Percentiles rank a stretch among this genome's conserved stretches.
These are phyloP conservation scores for Mugil cephalus DNA, from an alignment of 2,113 vertebrate genomes.

Conservation along the genomic window DNA sequence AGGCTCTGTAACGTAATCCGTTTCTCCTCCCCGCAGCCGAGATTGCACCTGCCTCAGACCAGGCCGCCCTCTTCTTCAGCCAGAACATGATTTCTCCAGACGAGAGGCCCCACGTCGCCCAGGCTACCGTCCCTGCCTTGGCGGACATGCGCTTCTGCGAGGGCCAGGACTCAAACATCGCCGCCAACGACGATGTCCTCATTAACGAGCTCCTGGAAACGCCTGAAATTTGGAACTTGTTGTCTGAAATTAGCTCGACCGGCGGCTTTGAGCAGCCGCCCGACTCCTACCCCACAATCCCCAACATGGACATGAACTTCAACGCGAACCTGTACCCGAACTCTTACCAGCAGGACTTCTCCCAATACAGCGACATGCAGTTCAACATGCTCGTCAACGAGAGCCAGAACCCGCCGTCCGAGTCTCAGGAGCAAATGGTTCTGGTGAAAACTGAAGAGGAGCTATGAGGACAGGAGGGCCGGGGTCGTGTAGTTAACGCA, in stretches of 20 bases:
- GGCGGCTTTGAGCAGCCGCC: constrained; percentile 17
- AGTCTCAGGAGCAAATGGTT: constrained; percentile 52
- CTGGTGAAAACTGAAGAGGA: constrained; percentile 81
- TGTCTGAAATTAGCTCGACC: not conserved
- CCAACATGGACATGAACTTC: constrained; percentile 57
- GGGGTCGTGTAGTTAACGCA: not conserved
- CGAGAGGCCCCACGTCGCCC: constrained; percentile 24
- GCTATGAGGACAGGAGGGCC: constrained; percentile 47
- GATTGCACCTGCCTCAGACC: constrained; percentile 48
- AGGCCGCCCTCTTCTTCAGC: constrained; percentile 46
- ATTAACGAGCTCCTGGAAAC: constrained; percentile 56
- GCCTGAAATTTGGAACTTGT: not conserved
- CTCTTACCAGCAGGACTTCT: constrained; percentile 65
- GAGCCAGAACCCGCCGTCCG: constrained; percentile 51
- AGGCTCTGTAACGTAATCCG: not conserved
- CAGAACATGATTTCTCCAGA: constrained; percentile 37
- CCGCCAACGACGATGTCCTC: constrained; percentile 28
- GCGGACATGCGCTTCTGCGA: constrained; percentile 47
- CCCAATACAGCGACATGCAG: constrained; percentile 74
- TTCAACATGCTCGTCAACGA: constrained; percentile 79
- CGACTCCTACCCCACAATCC: constrained; percentile 29
- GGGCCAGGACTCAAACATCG: constrained; percentile 37
- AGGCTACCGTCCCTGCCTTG: not conserved
- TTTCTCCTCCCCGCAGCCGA: constrained; percentile 54
- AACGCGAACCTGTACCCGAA: constrained; percentile 51